A percentile compares a stretch with the other conserved stretches of the same genome.
phyloP scores from a whole-genome alignment of 2,888 invertebrate genomes.

The Tipula helvola region DNA sequence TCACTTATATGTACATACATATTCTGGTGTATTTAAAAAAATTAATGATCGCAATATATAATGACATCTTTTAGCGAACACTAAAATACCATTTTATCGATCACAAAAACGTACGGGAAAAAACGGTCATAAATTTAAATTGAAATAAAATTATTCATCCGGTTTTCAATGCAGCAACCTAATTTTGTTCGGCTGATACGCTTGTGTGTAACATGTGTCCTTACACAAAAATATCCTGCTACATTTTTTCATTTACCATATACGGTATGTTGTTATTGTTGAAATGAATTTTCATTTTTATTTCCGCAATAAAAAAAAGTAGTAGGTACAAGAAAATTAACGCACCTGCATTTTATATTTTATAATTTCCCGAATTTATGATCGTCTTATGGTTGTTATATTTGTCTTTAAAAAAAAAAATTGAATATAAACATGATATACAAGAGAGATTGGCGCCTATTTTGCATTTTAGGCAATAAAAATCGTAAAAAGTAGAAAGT shows the following conservation, averaged over 20 bases:
- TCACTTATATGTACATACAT: neutral
- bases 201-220: neutral
- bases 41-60: neutral
- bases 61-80: slow-evolving; percentile 4
- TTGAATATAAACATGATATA: neutral
- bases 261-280: neutral
- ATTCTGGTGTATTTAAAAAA: neutral
- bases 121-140: neutral
- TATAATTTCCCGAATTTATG: neutral
- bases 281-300: neutral
- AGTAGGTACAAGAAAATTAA: neutral
- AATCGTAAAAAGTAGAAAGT: neutral
- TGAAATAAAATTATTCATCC: neutral
- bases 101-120: neutral
- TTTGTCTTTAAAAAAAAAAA: neutral
- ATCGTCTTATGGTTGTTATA: neutral
- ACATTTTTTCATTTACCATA: neutral
- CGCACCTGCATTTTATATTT: neutral
- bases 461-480: neutral
- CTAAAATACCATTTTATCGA: neutral
- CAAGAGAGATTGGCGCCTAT: neutral
- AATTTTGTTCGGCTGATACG: neutral
- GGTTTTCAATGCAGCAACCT: neutral
- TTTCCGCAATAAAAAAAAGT: neutral
- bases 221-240: neutral